Evolutionary conservation across 1,140 invertebrate genomes (phyloP).

Genomic region (Zaprionus inermis): DNA sequence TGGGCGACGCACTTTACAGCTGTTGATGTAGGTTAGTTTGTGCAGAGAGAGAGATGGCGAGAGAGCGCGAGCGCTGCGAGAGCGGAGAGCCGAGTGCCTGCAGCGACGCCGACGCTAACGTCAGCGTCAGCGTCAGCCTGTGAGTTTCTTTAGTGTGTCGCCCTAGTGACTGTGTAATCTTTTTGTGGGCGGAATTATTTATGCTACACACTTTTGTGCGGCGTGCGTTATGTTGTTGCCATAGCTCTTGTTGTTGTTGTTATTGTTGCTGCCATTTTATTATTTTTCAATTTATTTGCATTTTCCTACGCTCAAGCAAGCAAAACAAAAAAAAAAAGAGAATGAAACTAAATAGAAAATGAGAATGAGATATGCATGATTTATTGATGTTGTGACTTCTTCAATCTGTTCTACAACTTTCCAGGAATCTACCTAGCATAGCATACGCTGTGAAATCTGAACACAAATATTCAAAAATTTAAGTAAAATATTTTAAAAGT

Average conservation of each 20-base stretch:
- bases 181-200: slow-evolving; percentile 80
- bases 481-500: no score
- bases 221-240: slow-evolving; percentile 25
- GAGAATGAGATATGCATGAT: slow-evolving; percentile 48
- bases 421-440: slow-evolving; percentile 8
- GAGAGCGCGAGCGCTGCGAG: slow-evolving; percentile 5
- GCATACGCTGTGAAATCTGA: not conserved
- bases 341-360: slow-evolving; percentile 8
- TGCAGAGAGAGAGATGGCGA: slow-evolving; percentile 10
- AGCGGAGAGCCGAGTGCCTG: slow-evolving; percentile 17
- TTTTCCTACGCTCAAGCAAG: slow-evolving; percentile 38
- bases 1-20: slow-evolving; percentile 63
- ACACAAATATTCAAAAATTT: not conserved
- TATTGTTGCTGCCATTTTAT: slow-evolving; percentile 55
- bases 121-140: slow-evolving; percentile 29
- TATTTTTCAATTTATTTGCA: slow-evolving; percentile 78
- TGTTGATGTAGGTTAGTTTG: slow-evolving; percentile 82
- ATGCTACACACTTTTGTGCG: slow-evolving; percentile 70
- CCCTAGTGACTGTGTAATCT: slow-evolving; percentile 79
- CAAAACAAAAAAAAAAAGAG: not conserved
- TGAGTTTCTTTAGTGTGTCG: slow-evolving; percentile 61
- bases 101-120: slow-evolving; percentile 15
- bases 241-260: slow-evolving; percentile 36
- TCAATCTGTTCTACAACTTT: slow-evolving; percentile 23
- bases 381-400: slow-evolving; percentile 45